A percentile compares a stretch with the other conserved stretches of the same genome.
phyloP scores from a whole-genome alignment of 2,113 vertebrate species.

The Gavialis gangeticus region DNA sequence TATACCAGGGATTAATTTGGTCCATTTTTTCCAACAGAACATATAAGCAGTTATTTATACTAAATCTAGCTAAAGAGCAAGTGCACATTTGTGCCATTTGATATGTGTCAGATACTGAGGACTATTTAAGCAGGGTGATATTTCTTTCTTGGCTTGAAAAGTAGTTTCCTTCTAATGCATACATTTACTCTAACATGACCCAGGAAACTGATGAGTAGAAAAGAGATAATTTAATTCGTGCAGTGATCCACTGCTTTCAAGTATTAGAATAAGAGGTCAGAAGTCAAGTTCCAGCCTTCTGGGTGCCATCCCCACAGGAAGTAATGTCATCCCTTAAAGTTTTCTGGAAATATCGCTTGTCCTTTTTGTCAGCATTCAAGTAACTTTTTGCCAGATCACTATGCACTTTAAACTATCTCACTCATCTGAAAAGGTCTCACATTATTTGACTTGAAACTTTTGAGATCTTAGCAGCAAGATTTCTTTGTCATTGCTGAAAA shows the following conservation, averaged over 20 bases:
- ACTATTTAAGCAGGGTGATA: background rate
- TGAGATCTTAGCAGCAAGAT: conserved; percentile 27
- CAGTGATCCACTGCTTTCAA: conserved; percentile 18
- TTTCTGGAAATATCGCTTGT: conserved; percentile 32
- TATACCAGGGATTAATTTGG: conserved; percentile 33
- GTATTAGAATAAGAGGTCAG: conserved; percentile 17
- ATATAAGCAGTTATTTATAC: background rate
- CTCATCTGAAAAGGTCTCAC: background rate
- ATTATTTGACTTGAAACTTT: conserved; percentile 14
- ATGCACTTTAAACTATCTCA: conserved; percentile 22
- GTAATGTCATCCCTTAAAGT: conserved; percentile 29
- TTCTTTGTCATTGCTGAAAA: background rate
- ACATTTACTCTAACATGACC: conserved; percentile 23
- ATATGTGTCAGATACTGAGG: background rate
- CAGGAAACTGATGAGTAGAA: conserved; percentile 27
- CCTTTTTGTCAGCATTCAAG: conserved; percentile 47
- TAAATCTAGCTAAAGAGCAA: conserved; percentile 20
- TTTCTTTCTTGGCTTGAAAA: conserved; percentile 19
- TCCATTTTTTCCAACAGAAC: conserved; percentile 38
- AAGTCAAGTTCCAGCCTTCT: conserved; percentile 60
- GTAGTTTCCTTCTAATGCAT: conserved; percentile 5
- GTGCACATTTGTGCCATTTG: conserved; percentile 7
- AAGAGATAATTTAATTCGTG: conserved; percentile 44
- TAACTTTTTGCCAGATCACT: background rate
- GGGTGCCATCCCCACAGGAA: conserved; percentile 50